Evolutionary conservation across 1,140 invertebrate species (phyloP).

Genomic region (Metopolophium dirhodum): DNA sequence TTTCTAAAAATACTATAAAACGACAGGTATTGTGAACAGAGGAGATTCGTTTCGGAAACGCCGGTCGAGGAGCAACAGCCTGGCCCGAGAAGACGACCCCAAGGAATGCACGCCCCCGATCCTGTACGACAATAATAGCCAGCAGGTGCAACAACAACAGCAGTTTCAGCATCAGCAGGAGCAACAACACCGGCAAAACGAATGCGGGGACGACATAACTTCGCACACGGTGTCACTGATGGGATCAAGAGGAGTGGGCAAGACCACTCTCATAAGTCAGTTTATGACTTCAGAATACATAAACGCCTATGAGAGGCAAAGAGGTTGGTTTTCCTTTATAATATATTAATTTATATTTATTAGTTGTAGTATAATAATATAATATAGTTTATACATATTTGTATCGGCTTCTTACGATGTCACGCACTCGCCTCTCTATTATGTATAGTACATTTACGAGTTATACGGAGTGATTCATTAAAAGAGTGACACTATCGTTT

Average conservation of each 20-base stretch:
- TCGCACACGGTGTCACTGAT: slow-evolving; percentile 81
- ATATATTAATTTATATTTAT: not conserved
- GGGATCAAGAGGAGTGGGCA: slow-evolving; percentile 86
- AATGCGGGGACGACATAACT: slow-evolving; percentile 64
- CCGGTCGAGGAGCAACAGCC: slow-evolving; percentile 79
- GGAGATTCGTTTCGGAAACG: slow-evolving; percentile 85
- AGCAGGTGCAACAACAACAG: not conserved
- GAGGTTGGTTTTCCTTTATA: slow-evolving; percentile 59
- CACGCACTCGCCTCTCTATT: not conserved
- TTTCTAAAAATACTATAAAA: not conserved
- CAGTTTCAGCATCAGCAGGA: not conserved
- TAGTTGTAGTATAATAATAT: not conserved
- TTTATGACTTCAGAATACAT: slow-evolving; percentile 95
- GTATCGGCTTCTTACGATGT: not conserved
- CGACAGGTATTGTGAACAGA: slow-evolving; percentile 82
- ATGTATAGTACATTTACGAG: not conserved
- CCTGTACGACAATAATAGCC: slow-evolving; percentile 18
- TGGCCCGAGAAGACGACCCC: slow-evolving; percentile 65
- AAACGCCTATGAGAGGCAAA: slow-evolving; percentile 80
- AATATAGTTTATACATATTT: not conserved
- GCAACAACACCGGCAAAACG: slow-evolving; percentile 63
- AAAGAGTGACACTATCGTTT: not conserved
- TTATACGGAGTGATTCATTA: not conserved
- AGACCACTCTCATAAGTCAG: slow-evolving; percentile 87
- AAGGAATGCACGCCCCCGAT: slow-evolving; percentile 62